These are phyloP conservation scores for Phoxinus phoxinus DNA, from an alignment of 2,113 vertebrate genomes.

Conservation along the genomic window DNA sequence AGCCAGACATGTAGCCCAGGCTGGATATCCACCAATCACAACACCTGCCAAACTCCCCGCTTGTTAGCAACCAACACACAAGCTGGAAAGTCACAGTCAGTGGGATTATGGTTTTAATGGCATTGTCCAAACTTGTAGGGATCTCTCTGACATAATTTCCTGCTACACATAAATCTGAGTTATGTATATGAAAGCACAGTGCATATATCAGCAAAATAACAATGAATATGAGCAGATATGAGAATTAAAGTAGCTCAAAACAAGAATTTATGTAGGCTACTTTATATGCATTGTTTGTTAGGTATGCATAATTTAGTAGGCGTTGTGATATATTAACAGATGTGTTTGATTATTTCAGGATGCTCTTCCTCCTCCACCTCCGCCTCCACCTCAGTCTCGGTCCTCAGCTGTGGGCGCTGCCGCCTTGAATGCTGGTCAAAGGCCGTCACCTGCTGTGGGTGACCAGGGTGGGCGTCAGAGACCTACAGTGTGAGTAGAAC, in stretches of 20 bases:
- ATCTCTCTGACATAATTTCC: constrained; percentile 15
- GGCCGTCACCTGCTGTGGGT: constrained; percentile 77
- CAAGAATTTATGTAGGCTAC: neutral
- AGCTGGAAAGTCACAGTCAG: constrained; percentile 43
- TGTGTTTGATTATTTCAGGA: constrained; percentile 65
- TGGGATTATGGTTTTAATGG: constrained; percentile 9
- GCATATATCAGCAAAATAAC: neutral
- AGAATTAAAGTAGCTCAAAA: neutral
- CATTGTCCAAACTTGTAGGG: neutral
- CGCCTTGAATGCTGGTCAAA: constrained; percentile 78
- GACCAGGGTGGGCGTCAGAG: constrained; percentile 89
- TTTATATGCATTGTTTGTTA: neutral
- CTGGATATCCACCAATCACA: constrained; percentile 42
- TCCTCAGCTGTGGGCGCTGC: constrained; percentile 79
- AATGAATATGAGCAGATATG: neutral
- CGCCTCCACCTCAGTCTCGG: constrained; percentile 89
- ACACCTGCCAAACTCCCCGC: constrained; percentile 62
- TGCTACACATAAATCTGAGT: neutral
- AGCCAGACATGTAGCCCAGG: constrained; percentile 21
- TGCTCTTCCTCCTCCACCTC: constrained; percentile 79
- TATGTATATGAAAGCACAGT: neutral
- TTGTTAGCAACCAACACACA: constrained; percentile 74
- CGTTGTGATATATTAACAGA: constrained; percentile 44
- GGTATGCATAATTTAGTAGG: neutral
- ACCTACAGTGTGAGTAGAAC: constrained; percentile 91